phyloP scores from a whole-genome alignment of 2,113 vertebrate genomes.

The Lasiurus borealis region DNA sequence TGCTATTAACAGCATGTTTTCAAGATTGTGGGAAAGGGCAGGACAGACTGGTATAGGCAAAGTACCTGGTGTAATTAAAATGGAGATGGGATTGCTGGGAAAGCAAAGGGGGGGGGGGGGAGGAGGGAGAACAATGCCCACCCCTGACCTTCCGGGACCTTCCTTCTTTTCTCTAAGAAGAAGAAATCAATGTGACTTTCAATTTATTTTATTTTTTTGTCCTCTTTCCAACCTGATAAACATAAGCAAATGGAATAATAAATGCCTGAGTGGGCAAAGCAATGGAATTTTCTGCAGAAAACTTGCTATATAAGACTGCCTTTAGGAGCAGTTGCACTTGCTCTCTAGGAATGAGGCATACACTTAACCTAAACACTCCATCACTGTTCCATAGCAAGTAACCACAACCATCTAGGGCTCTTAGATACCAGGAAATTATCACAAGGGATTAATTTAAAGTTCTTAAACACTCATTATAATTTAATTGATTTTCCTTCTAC shows the following conservation, averaged over 20 bases:
- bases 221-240: constrained; percentile 5
- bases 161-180: not conserved
- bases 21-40: not conserved
- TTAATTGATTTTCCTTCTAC: constrained; percentile 47
- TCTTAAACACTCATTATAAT: not conserved
- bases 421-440: not conserved
- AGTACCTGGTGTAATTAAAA: not conserved
- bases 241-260: not conserved
- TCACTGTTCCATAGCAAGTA: not conserved
- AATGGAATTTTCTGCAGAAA: not conserved
- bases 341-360: not conserved
- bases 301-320: not conserved
- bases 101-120: not conserved
- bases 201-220: not conserved
- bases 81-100: not conserved
- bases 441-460: constrained; percentile 34
- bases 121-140: not conserved
- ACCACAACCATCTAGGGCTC: not conserved
- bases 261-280: not conserved
- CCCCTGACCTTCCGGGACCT: not conserved
- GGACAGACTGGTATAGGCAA: no score
- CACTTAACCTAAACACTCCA: no score
- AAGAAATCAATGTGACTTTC: not conserved
- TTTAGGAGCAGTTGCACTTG: not conserved
- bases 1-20: not conserved